Evolutionary conservation across 1,140 invertebrate species (phyloP).

Genomic region (Choristoneura fumiferana): DNA sequence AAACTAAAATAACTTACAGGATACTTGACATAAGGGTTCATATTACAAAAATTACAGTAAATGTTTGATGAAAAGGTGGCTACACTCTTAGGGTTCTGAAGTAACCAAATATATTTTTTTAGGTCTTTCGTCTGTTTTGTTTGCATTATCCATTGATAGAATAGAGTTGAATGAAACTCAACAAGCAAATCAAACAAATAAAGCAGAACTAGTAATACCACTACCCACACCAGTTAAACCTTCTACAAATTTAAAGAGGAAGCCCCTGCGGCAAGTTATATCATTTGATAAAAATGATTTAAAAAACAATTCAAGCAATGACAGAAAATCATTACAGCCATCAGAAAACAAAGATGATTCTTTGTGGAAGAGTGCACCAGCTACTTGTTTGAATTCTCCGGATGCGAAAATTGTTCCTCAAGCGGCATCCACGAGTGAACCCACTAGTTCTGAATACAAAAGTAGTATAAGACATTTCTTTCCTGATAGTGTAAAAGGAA

Average conservation of each 20-base stretch:
- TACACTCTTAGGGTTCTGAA: too few species aligned
- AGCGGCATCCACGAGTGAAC: conserved; percentile 62
- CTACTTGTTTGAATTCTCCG: conserved; percentile 82
- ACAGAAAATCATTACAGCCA: conserved; percentile 36
- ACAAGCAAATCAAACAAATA: conserved; percentile 61
- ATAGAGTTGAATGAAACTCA: conserved; percentile 85
- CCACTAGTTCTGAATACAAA: conserved; percentile 64
- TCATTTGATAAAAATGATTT: conserved; percentile 74
- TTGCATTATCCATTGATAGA: conserved; percentile 94
- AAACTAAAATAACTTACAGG: too few species aligned
- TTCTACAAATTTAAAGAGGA: conserved; percentile 61
- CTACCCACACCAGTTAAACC: conserved; percentile 64
- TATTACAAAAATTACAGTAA: too few species aligned
- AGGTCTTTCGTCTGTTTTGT: conserved; percentile 92
- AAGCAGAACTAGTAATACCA: conserved; percentile 80
- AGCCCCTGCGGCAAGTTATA: conserved; percentile 71
- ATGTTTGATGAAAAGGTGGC: too few species aligned
- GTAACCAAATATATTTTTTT: conserved; percentile 45
- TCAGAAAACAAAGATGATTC: conserved; percentile 40
- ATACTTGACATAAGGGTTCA: too few species aligned
- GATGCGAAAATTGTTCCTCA: conserved; percentile 51
- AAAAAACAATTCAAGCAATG: conserved; percentile 41
- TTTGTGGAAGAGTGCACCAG: conserved; percentile 79
- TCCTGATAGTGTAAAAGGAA: conserved; percentile 65
- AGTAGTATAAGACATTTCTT: conserved; percentile 67